Base-by-base conservation (phyloP, 2,888 invertebrate species). In the Protonemura montana region DNA sequence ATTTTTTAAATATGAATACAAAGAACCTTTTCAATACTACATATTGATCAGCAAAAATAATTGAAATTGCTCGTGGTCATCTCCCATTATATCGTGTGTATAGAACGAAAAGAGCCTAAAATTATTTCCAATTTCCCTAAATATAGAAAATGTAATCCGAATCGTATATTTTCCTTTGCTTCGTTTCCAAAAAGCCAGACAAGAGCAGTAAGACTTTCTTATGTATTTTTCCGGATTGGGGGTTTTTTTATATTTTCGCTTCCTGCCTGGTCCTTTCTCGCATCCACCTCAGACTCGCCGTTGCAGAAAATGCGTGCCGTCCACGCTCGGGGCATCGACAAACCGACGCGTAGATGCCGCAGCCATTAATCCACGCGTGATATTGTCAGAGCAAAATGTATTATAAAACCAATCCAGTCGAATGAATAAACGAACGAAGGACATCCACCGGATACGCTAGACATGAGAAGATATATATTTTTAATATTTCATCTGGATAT, bases 361-460 rank as follows among this genome's bases (percentile, higher is more conserved):
- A 3, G 59, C 13, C 59, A 59, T 59, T 59, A 59, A 59, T 59
- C 59, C 59, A 59, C 35, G 59, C 59, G 21, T 59, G 59, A 59
- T 59, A 59, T 59, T 21, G 59, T 59, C 59, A 59, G 59, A 21
- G 16, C 16, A 10, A 59, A 59, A 59, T 59, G 59, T 59, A 59
- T 59, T 59, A 59, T 59, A 78, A 78, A 78, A 78, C 78, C 78
- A 78, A 78, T 78, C 78, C 26, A 78, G 28, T 78, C 26, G 78
- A 78, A 27, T 78, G 59, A 59, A 59, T 59, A 21, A 59, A 59
- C 59, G 59, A 59, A 13, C 59, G 13, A 59, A 59, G 59, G 59
- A 59, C 59, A 21, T 59, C 1, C 21, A 21, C 7, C 16, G 27
- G 78, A 26, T 78, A 78, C 27, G 78, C 82, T 7, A 78, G 29